phyloP scores from a whole-genome alignment of 2,113 vertebrate species.

The Leptobrachium leishanense region DNA sequence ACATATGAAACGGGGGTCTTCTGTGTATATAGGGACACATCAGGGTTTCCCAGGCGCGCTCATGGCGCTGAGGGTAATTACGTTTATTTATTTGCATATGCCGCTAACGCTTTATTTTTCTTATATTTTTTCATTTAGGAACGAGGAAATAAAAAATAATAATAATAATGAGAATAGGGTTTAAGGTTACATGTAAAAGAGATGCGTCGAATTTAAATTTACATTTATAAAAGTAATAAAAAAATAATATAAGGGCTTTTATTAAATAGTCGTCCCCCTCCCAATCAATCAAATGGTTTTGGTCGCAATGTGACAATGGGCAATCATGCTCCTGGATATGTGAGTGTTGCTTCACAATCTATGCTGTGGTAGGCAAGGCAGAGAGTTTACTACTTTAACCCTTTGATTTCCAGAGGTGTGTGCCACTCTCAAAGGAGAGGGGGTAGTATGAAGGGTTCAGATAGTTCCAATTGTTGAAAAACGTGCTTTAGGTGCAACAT shows the following conservation, averaged over 20 bases:
- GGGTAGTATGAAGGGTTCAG: too few species aligned
- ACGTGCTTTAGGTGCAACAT: too few species aligned
- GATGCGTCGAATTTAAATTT: background rate
- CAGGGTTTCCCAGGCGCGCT: too few species aligned
- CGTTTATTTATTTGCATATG: background rate
- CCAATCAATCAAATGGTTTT: conserved; percentile 17
- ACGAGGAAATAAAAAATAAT: too few species aligned
- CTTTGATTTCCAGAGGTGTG: background rate
- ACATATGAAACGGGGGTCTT: background rate
- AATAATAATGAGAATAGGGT: background rate
- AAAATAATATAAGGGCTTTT: background rate
- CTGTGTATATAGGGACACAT: background rate
- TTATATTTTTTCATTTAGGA: too few species aligned
- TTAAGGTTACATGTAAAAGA: background rate
- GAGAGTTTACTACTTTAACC: background rate
- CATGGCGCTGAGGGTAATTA: too few species aligned
- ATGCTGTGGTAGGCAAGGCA: background rate
- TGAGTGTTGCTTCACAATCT: background rate
- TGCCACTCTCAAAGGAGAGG: background rate
- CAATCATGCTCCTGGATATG: conserved; percentile 44
- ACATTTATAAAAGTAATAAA: too few species aligned
- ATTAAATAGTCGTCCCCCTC: conserved; percentile 41
- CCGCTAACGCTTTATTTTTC: too few species aligned
- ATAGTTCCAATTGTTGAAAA: too few species aligned
- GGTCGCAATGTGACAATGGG: conserved; percentile 35